Base-by-base conservation (phyloP, 1,140 invertebrate genomes). In the Hyles vespertilio region DNA sequence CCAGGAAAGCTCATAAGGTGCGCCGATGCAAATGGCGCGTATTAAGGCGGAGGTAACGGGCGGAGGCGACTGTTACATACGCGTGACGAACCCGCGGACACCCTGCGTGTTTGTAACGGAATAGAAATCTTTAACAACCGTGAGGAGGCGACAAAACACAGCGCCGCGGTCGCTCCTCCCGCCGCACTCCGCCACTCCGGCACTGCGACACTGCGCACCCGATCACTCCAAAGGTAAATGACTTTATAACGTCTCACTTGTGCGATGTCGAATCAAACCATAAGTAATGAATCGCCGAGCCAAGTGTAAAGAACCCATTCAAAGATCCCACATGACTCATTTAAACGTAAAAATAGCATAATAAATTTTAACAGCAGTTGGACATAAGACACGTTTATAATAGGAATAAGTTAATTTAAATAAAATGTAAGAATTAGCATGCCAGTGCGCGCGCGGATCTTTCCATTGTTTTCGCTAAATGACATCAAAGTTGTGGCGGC, bases 391-490 rank as follows among this genome's bases (percentile, higher is more conserved):
- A 81, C 77, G 79, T 70, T 68, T 66, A 78, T 79, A 85, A 86
- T 87, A 84, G 77, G 69, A 85, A 86, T 84, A 85, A 84, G 85
- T 75, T 81, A 59, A 88, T 87, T 88, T 87, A 85, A 85, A 87
- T 87, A 84, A 88, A 81, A 84, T 79, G 71, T 77, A 51, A 50
- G 59, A 73, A 80, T 88, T 83, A 81, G 81, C 70, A 88, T 88
- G 79, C 85, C 65, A 72, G 72, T 65, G 64, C 46, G 68, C 36
- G 64, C 71, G 50, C 63, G 73, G 58, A 81, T 87, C 81, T 84
- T 84, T 82, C 85, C 85, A 88, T 88, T 88, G 85, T 87, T 85
- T 86, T 86, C 79, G 82, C 82, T 88, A 88, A 88, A 88, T 80
- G 83, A 88, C 84, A 81, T 88, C 85, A 88, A 88, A 88, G 85